These are phyloP conservation scores for Lagopus muta DNA, from an alignment of 2,113 vertebrate species.

Conservation along the genomic window DNA sequence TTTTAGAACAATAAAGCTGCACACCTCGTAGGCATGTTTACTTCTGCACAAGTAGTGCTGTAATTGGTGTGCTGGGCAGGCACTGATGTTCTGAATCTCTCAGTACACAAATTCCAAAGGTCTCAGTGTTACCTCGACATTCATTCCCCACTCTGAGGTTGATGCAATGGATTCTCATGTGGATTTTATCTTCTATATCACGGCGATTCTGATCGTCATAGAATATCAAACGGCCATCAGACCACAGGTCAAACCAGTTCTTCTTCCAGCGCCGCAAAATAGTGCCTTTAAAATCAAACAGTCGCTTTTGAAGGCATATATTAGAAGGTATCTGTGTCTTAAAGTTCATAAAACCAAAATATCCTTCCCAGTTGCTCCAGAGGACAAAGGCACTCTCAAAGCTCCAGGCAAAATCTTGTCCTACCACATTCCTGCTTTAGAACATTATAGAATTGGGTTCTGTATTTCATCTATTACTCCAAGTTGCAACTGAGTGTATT, in stretches of 20 bases:
- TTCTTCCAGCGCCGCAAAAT: slow-evolving; percentile 96
- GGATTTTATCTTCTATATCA: slow-evolving; percentile 91
- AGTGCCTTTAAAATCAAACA: slow-evolving; percentile 81
- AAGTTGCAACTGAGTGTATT: neutral
- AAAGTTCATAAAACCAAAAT: neutral
- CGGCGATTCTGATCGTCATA: slow-evolving; percentile 89
- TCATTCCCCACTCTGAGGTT: slow-evolving; percentile 87
- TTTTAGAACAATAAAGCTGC: neutral
- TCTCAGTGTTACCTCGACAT: slow-evolving; percentile 83
- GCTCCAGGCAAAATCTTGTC: neutral
- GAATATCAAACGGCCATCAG: slow-evolving; percentile 90
- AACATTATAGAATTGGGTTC: neutral
- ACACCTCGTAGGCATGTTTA: neutral
- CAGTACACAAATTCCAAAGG: neutral
- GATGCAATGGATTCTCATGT: slow-evolving; percentile 92
- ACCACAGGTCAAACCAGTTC: slow-evolving; percentile 98
- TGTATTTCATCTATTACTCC: neutral
- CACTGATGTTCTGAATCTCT: neutral
- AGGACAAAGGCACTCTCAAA: neutral
- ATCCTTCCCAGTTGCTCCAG: neutral
- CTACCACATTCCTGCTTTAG: neutral
- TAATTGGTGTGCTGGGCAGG: neutral
- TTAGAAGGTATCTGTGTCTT: neutral
- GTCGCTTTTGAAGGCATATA: neutral
- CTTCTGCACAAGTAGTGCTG: neutral